These are phyloP conservation scores for Bucco capensis DNA, from an alignment of 2,113 vertebrate species.

Conservation along the genomic window DNA sequence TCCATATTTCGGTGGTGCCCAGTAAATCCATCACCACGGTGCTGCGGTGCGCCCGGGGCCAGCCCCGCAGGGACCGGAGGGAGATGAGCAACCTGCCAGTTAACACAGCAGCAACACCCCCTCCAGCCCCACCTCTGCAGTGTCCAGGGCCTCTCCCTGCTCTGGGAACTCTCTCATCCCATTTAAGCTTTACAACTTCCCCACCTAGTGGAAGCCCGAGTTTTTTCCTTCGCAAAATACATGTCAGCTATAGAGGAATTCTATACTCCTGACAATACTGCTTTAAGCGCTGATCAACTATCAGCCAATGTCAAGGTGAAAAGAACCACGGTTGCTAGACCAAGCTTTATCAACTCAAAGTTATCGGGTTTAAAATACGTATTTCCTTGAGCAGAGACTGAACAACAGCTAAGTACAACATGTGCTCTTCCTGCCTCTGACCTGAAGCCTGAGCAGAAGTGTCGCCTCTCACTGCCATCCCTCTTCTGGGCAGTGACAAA, in stretches of 20 bases:
- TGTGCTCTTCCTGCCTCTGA: fast-evolving
- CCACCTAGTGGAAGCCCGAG: slow-evolving; percentile 64
- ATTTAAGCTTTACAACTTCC: slow-evolving; percentile 55
- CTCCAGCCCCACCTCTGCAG: background rate
- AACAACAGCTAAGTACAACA: fast-evolving
- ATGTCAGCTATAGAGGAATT: background rate
- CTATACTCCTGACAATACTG: fast-evolving
- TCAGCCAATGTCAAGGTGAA: background rate
- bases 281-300: background rate
- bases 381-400: background rate
- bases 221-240: background rate
- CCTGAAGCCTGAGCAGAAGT: background rate
- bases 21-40: fast-evolving
- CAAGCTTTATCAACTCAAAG: background rate
- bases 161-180: background rate
- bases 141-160: background rate
- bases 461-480: fast-evolving
- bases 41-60: background rate
- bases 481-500: background rate
- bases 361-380: background rate
- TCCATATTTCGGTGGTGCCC: background rate
- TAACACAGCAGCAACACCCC: background rate
- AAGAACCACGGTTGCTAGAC: background rate
- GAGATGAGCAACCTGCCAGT: background rate
- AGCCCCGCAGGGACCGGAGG: fast-evolving